phyloP scores from a whole-genome alignment of 2,113 vertebrate genomes.

The Hystrix brachyura region DNA sequence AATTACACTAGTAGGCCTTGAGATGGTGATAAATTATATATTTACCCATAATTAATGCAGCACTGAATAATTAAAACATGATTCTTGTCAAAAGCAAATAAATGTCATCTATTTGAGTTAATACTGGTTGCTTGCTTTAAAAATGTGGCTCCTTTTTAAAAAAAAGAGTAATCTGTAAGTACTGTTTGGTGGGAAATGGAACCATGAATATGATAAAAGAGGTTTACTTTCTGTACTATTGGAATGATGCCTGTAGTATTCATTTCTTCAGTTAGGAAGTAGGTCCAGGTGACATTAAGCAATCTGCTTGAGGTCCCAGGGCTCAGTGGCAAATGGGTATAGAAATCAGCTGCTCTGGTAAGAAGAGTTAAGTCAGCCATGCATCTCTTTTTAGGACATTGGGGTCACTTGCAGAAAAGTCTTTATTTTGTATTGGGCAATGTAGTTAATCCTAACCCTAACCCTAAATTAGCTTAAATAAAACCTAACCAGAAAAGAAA shows the following conservation, averaged over 20 bases:
- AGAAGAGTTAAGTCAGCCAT: neutral
- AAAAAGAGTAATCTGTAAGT: neutral
- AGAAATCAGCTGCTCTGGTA: neutral
- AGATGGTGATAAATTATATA: neutral
- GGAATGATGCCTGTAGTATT: neutral
- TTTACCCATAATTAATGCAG: neutral
- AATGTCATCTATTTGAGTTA: neutral
- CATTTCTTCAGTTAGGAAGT: constrained; percentile 45
- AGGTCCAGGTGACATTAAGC: neutral
- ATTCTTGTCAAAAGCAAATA: neutral
- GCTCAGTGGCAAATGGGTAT: neutral
- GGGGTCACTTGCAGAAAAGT: neutral
- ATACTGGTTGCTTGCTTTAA: neutral
- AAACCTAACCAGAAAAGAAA: neutral
- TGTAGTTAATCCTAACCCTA: neutral
- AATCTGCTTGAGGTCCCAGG: neutral
- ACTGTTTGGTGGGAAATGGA: neutral
- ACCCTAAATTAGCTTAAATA: neutral
- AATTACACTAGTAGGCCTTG: neutral
- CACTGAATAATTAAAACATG: neutral
- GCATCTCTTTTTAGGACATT: neutral
- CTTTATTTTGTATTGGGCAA: constrained; percentile 24
- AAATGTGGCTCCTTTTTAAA: neutral
- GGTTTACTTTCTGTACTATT: neutral
- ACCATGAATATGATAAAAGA: neutral